Percentiles rank a stretch among this genome's conserved stretches.
phyloP scores from a whole-genome alignment of 2,113 vertebrate genomes.

The Corythornis vintsioides region DNA sequence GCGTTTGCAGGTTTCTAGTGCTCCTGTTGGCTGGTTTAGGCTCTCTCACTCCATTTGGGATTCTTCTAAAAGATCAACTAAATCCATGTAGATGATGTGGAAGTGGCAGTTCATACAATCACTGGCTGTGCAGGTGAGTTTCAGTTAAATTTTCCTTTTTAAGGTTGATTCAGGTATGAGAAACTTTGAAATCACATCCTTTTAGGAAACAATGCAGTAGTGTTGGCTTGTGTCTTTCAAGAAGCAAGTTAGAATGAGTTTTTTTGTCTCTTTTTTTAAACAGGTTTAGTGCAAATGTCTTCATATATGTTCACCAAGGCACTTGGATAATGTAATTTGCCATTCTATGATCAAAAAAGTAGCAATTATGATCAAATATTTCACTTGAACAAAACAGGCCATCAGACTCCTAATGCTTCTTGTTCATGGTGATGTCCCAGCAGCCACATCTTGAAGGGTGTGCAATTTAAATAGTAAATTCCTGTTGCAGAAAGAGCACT shows the following conservation, averaged over 20 bases:
- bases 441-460: not conserved
- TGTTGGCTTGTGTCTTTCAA: not conserved
- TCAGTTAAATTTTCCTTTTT: conserved; percentile 21
- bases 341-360: not conserved
- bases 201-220: not conserved
- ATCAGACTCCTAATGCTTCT: not conserved
- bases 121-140: conserved; percentile 72
- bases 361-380: not conserved
- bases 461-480: not conserved
- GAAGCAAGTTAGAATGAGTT: not conserved
- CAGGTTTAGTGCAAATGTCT: conserved; percentile 9
- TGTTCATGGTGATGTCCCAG: not conserved
- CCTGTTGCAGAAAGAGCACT: not conserved
- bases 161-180: conserved; percentile 1
- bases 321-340: not conserved
- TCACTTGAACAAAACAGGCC: not conserved
- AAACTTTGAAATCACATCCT: not conserved
- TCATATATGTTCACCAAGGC: conserved; percentile 15
- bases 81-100: conserved; percentile 52
- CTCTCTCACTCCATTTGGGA: not conserved
- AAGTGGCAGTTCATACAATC: conserved; percentile 65
- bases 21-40: not conserved
- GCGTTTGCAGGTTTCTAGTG: not conserved
- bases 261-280: not conserved
- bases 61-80: conserved; percentile 42